Base-by-base conservation (phyloP, 1,140 invertebrate genomes). In the Drosophila ambigua region DNA sequence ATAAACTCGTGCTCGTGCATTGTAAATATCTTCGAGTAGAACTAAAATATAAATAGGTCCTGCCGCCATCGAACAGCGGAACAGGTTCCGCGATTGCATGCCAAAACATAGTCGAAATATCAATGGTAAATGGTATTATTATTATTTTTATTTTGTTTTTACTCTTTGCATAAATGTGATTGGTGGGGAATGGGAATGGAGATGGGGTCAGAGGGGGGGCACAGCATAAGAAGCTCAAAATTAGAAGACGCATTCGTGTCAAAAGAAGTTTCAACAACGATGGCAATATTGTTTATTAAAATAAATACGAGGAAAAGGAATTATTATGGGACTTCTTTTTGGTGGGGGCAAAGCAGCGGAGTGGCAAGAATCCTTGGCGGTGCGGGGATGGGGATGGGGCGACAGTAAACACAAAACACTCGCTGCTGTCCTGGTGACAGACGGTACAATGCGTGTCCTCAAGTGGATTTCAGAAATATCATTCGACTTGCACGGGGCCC, bases 401-500 rank as follows among this genome's bases (percentile, higher is more conserved):
- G 35, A 48, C 49, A 60, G 61, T 52, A 53, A 60, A 73, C 60
- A 80, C 49, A 74, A 63, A 60, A 31, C 68, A 77, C 57, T 85
- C 35, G 35, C 35, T 64, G 81, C 81, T 87, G 78, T 78, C 82
- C 72, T 85, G 90, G 90, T 91, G 87, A 91, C 90, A 91, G 84
- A 88, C 90, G 46, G 90, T 91, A 78, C 79, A 87, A 91, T 91
- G 90, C 90, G 85, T 91, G 79, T 67, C 63, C 68, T 89, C 77
- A 85, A 89, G 85, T 87, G 84, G 67, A 53, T 57, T 53, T 57
- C 71, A 68, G 67, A 57, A 79, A 83, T 85, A 87, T 84, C 57
- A 87, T 84, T 85, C n/a, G 44, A 35, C 15, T 46, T 53, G 51
- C 26, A 43, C 26, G 24, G 16, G 28, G 23, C 23, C 0, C 23